Conservation (phyloP, 2,113 vertebrate genomes). For the Aldabrachelys gigantea region DNA sequence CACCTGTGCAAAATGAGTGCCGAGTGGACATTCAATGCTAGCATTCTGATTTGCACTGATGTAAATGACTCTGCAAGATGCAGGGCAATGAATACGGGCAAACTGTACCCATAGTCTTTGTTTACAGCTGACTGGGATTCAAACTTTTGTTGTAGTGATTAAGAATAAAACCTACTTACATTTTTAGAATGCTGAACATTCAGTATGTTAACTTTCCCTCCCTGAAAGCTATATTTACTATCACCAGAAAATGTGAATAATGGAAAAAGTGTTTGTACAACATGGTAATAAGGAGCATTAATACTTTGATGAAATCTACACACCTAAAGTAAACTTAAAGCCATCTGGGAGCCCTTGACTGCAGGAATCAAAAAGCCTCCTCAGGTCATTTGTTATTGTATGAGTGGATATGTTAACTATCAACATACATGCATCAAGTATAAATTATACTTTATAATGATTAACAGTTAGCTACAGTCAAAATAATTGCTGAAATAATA, state of each 20-base stretch:
- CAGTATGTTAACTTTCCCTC: not conserved
- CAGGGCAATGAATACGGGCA: not conserved
- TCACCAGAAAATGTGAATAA: not conserved
- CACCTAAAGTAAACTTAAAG: not conserved
- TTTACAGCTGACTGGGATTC: not conserved
- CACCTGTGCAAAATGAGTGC: not conserved
- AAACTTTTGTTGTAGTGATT: not conserved
- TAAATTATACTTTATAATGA: slow-evolving; percentile 15
- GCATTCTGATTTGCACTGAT: not conserved
- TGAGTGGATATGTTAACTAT: slow-evolving; percentile 36
- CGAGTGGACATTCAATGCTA: not conserved
- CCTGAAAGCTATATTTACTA: not conserved
- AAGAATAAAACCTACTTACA: not conserved
- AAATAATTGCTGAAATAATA: not conserved
- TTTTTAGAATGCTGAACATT: not conserved
- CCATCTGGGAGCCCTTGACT: not conserved
- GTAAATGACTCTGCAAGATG: not conserved
- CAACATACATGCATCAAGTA: not conserved
- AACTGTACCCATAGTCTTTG: not conserved
- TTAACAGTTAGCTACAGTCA: slow-evolving; percentile 24
- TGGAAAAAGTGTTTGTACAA: not conserved
- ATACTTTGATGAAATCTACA: slow-evolving; percentile 11
- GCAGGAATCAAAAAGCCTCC: not conserved
- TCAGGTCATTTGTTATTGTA: slow-evolving; percentile 18
- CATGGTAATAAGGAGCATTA: slow-evolving; percentile 3